phyloP scores from a whole-genome alignment of 2,797 vertebrate genomes.

The Poeciliopsis paucimaculata region DNA sequence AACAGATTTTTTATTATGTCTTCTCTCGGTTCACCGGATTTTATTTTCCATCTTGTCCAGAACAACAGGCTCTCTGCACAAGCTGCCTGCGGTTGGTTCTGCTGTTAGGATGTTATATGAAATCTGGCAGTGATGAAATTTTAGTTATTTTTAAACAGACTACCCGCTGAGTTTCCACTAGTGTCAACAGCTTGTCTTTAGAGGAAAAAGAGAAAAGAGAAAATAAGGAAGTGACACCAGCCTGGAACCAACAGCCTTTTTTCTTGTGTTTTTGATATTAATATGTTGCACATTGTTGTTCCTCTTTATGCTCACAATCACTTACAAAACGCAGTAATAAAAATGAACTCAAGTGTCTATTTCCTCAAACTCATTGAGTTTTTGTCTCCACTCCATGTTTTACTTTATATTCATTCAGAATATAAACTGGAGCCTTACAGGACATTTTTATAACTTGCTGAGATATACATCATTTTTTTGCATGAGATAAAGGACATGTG shows the following conservation, averaged over 20 bases:
- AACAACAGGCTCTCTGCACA: background rate
- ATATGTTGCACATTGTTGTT: background rate
- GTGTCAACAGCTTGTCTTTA: slow-evolving; percentile 19
- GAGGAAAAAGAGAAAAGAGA: background rate
- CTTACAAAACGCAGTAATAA: background rate
- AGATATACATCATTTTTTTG: background rate
- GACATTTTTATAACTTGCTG: background rate
- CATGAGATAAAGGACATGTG: background rate
- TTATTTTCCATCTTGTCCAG: background rate
- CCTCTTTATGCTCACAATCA: background rate
- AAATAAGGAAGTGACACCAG: background rate
- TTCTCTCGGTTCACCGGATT: background rate
- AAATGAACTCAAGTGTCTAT: no score
- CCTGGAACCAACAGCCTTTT: background rate
- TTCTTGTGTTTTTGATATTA: background rate
- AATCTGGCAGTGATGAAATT: slow-evolving; percentile 13
- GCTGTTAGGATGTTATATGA: slow-evolving; percentile 2
- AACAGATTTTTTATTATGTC: background rate
- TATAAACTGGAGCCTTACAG: background rate
- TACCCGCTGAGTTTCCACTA: slow-evolving; percentile 7
- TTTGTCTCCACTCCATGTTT: background rate
- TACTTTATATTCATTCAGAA: background rate
- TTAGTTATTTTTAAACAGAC: slow-evolving; percentile 16
- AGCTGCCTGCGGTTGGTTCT: slow-evolving; percentile 1
- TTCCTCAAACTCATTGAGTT: no score